phyloP scores from a whole-genome alignment of 2,797 vertebrate species.

The Galago senegalensis region DNA sequence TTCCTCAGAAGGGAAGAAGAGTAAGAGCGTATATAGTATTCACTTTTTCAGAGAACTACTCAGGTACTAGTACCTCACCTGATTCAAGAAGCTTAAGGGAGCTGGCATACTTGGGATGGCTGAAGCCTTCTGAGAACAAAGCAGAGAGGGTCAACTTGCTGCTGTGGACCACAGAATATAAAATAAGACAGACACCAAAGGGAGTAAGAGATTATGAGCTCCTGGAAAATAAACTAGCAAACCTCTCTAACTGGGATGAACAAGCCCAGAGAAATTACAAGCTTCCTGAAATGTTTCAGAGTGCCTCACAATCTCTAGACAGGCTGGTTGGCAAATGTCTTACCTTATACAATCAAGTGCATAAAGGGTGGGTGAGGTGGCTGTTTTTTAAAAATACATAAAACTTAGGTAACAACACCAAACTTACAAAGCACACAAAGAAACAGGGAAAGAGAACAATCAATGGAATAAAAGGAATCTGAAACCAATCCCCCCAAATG shows the following conservation, averaged over 20 bases:
- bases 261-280: neutral
- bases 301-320: neutral
- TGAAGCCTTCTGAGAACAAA: neutral
- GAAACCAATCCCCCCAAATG: neutral
- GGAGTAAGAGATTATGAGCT: neutral
- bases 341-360: neutral
- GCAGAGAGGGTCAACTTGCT: neutral
- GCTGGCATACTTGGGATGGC: neutral
- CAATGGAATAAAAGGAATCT: slow-evolving; percentile 34
- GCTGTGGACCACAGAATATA: neutral
- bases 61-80: neutral
- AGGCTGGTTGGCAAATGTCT: slow-evolving; percentile 2
- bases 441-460: neutral
- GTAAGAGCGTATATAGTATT: neutral
- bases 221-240: neutral
- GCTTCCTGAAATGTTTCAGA: neutral
- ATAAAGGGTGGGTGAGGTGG: neutral
- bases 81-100: neutral
- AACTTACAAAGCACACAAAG: slow-evolving; percentile 12
- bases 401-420: neutral
- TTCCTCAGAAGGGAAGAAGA: neutral
- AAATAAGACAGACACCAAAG: neutral
- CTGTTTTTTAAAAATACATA: slow-evolving; percentile 1
- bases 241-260: neutral
- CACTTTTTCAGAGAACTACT: neutral